These are phyloP conservation scores for Hoplodrina ambigua DNA, from an alignment of 2,888 invertebrate genomes.

Conservation along the genomic window DNA sequence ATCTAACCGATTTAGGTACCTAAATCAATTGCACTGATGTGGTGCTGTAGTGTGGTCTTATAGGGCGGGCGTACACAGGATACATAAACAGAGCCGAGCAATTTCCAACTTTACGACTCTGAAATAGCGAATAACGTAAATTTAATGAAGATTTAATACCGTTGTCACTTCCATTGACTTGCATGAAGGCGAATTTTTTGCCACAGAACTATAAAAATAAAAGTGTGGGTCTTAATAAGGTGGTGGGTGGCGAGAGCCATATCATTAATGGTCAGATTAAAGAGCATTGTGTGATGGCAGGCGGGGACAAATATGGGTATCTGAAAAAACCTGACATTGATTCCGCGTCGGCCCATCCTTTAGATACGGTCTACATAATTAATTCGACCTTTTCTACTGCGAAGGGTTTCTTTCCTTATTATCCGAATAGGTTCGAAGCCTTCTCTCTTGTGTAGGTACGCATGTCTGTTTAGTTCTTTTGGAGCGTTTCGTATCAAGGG, in stretches of 20 bases:
- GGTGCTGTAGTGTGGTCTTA: slow-evolving; percentile 29
- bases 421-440: slow-evolving; percentile 34
- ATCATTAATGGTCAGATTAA: slow-evolving; percentile 74
- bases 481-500: slow-evolving; percentile 20
- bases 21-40: not conserved
- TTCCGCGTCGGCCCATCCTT: slow-evolving; percentile 56
- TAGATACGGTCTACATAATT: slow-evolving; percentile 62
- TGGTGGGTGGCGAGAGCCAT: slow-evolving; percentile 64
- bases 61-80: slow-evolving; percentile 13
- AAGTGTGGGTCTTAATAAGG: slow-evolving; percentile 73
- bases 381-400: slow-evolving; percentile 55
- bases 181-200: slow-evolving; percentile 73
- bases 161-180: slow-evolving; percentile 74
- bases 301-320: slow-evolving; percentile 60
- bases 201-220: slow-evolving; percentile 69
- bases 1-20: slow-evolving; percentile 4
- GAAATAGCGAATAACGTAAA: slow-evolving; percentile 49
- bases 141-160: slow-evolving; percentile 62
- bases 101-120: slow-evolving; percentile 51
- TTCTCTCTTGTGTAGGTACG: slow-evolving; percentile 25
- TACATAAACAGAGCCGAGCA: slow-evolving; percentile 52
- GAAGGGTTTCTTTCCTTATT: slow-evolving; percentile 50
- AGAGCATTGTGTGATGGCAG: slow-evolving; percentile 53
- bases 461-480: slow-evolving; percentile 34
- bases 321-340: slow-evolving; percentile 67